Evolutionary conservation across 2,113 vertebrate species (phyloP), one percentile per base, ranked within the genome.

Genomic region (Silurus glanis): DNA sequence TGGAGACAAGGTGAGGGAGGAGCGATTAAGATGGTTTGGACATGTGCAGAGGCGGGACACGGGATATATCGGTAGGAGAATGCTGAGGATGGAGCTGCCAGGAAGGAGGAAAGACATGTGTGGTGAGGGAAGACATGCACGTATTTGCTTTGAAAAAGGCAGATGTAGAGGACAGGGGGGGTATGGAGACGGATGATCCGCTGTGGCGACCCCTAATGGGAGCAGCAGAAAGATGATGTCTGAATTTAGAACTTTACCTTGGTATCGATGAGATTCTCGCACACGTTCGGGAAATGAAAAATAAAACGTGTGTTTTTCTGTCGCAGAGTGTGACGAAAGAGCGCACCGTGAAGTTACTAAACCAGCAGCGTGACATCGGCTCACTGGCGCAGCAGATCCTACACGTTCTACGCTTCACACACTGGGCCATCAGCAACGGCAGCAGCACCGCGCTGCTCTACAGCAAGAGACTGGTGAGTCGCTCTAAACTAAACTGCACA

Each of bases 381-480:
- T 96, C 96, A 13, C 95, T 99, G 80, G 97, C 98, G 0, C 95
- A 97, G 75, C 98, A 99, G 92, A 97, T 99, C 94, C 95, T 97
- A 89, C 98, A 99, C 21, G 98, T 99, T 51, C 97, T 99, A 94
- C 97, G 95, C 92, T 99, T 99, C 72, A 98, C 97, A 13, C 97
- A 97, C n/a, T 99, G 97, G 97, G 98, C 98, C 25, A 97, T 99
- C 87, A 95, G 94, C 0, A 97, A 96, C 17, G 97, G 98, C 90
- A 99, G 97, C 95, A 99, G 96, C 92, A 99, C 98, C 0, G 97
- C 98, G 0, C 92, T 99, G 84, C 96, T 99, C 0, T 99, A 98
- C 92, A 99, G 98, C 95, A 99, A 99, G 84, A 95, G 97, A 16
- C 94, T 98, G 96, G 98, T 99, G 92, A 93, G 97, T 90, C 59